phyloP scores from a whole-genome alignment of 2,113 vertebrate species.

The Synchiropus splendidus region DNA sequence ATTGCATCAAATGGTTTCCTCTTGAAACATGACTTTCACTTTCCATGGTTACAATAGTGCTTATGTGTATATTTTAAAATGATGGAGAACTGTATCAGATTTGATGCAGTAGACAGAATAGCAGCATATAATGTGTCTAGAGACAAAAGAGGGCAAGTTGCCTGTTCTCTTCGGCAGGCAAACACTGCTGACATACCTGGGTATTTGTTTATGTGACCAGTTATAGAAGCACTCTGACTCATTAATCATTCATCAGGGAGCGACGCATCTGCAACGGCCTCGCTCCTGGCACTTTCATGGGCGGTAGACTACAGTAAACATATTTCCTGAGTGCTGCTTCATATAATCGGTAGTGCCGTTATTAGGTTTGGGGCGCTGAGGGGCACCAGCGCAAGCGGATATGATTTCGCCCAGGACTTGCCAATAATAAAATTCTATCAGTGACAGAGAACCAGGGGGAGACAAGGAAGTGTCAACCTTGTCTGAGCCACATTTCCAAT shows the following conservation, averaged over 20 bases:
- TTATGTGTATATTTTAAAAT: no score
- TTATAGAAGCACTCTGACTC: constrained; percentile 31
- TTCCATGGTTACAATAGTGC: no score
- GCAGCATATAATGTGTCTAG: no score
- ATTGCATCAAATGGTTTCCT: no score
- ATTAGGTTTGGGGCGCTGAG: constrained; percentile 36
- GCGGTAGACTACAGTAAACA: constrained; percentile 41
- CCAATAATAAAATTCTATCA: constrained; percentile 45
- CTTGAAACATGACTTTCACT: no score
- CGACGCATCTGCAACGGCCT: constrained; percentile 27
- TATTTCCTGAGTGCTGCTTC: constrained; percentile 34
- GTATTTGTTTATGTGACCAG: constrained; percentile 27
- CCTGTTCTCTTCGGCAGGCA: not conserved
- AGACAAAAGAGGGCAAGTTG: no score
- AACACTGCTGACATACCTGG: constrained; percentile 22
- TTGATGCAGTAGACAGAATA: no score
- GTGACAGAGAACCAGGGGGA: constrained; percentile 15
- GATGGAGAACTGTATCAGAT: no score
- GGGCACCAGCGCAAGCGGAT: constrained; percentile 28
- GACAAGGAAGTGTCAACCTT: constrained; percentile 17
- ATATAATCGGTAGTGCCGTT: constrained; percentile 39
- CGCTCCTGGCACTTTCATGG: constrained; percentile 34
- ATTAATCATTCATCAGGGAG: constrained; percentile 51
- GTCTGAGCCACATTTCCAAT: constrained; percentile 32
- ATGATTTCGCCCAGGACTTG: constrained; percentile 19